Base-by-base conservation (phyloP, 1,140 invertebrate species). In the Cyclargus thomasi region DNA sequence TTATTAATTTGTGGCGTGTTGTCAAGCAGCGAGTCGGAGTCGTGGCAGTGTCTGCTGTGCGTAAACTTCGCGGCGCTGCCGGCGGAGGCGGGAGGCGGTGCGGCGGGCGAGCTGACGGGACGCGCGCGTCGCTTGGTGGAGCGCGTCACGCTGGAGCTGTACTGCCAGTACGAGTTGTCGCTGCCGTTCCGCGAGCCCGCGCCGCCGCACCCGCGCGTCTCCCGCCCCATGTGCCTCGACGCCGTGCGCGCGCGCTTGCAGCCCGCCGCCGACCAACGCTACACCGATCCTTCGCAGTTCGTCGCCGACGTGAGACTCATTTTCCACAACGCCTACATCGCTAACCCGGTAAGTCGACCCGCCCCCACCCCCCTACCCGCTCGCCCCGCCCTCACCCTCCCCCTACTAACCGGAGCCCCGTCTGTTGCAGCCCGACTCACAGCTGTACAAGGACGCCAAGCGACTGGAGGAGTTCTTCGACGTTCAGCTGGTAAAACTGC, bases 11-110 rank as follows among this genome's bases (percentile, higher is more conserved):
- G 29, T 29, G 29, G 8, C 10, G n/a, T 17, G 1, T 18, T 1
- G 1, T 16, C 16, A 85, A 91, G 66, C 81, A 96, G 95, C 74
- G 96, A 97, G 85, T 95, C 94, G 70, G 96, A 97, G 84, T 95
- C 95, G 18, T 98, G 97, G 97, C 95, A 96, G 78, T 98, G 97
- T 88, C 93, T 97, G 77, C 90, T 98, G 64, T 98, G 97, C 92
- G 95, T 94, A 64, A 95, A 96, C 91, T 94, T 96, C 73, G 92
- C 94, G 62, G 94, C 95, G 78, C 91, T 94, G 69, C 90, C 92
- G 23, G 68, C 64, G 18, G 76, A 72, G 55, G 82, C 53, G 20
- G 76, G 71, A 39, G 83, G 47, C 76, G 88, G 57, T 90, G 85
- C 10, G 92, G 93, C 69, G 63, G 75, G 65, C 53, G 79, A 95